Base-by-base conservation (phyloP, 1,140 invertebrate species). In the Reticulitermes speratus region DNA sequence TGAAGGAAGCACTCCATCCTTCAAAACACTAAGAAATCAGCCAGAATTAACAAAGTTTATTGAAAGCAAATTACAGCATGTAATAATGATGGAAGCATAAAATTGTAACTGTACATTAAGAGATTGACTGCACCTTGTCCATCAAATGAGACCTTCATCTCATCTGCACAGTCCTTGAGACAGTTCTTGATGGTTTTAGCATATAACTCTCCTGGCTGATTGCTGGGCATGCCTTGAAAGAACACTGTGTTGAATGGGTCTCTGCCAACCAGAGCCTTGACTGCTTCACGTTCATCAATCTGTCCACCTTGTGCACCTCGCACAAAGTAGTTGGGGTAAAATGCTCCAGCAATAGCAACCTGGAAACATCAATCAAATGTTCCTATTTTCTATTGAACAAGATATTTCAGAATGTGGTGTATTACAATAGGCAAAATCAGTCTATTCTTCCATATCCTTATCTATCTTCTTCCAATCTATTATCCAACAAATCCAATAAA, bases 241-340 rank as follows among this genome's bases (percentile, higher is more conserved):
- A 95, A 95, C 3, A 98, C 96, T 0, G 97, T 97, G 44, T 92
- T 94, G 55, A 92, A 92, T 0, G 97, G 96, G 91, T 98, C 94
- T 25, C 94, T 90, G 1, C 96, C 96, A 44, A 92, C 93, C 0
- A 98, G 90, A 0, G 90, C 89, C 86, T 94, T 94, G 0, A 94
- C 91, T 0, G 95, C 93, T 1, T 93, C 91, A 0, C 92, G 90
- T 89, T 97, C 95, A 86, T 94, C 92, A 69, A 93, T 91, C 48
- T 91, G 88, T 1, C 90, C 91, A 30, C 90, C 88, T 25, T 88
- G 85, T 1, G 88, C 45, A 0, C 90, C 90, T 59, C 94, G 94
- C 21, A 95, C 88, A 91, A 97, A 99, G 90, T 97, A 98, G 90
- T 98, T 95, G 0, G 98, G 98, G 92, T 98, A 99, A 91, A 99